phyloP scores from a whole-genome alignment of 2,888 invertebrate genomes.

The Callinectes sapidus region DNA sequence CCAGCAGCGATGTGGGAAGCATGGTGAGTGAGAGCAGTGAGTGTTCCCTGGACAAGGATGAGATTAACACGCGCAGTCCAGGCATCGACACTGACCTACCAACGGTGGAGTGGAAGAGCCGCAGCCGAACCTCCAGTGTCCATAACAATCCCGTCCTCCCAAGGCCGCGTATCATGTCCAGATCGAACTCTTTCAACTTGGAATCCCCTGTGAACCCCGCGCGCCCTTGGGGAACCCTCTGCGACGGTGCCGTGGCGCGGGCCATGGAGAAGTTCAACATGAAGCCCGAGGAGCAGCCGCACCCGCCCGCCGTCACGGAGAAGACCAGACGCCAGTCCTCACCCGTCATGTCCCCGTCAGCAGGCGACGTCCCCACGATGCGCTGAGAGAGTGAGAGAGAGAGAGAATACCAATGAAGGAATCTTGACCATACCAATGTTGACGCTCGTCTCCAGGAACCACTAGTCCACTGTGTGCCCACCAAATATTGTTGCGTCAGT shows the following conservation, averaged over 20 bases:
- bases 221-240: conserved; percentile 76
- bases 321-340: conserved; percentile 47
- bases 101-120: conserved; percentile 56
- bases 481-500: conserved; percentile 43
- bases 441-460: conserved; percentile 22
- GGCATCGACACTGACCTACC: conserved; percentile 55
- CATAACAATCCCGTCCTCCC: background rate
- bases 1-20: conserved; percentile 71
- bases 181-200: conserved; percentile 65
- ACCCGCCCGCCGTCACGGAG: background rate
- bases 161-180: conserved; percentile 43
- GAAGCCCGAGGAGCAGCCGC: conserved; percentile 72
- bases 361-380: conserved; percentile 34
- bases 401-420: background rate
- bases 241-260: conserved; percentile 77
- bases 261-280: conserved; percentile 77
- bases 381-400: no score
- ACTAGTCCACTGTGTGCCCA: conserved; percentile 49
- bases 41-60: conserved; percentile 56
- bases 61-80: conserved; percentile 33
- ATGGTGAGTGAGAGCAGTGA: conserved; percentile 70
- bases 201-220: conserved; percentile 61
- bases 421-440: background rate
- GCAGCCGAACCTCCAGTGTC: conserved; percentile 34
- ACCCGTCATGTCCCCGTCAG: conserved; percentile 52